phyloP scores from a whole-genome alignment of 2,797 vertebrate species.

The Sebastes nivosus region DNA sequence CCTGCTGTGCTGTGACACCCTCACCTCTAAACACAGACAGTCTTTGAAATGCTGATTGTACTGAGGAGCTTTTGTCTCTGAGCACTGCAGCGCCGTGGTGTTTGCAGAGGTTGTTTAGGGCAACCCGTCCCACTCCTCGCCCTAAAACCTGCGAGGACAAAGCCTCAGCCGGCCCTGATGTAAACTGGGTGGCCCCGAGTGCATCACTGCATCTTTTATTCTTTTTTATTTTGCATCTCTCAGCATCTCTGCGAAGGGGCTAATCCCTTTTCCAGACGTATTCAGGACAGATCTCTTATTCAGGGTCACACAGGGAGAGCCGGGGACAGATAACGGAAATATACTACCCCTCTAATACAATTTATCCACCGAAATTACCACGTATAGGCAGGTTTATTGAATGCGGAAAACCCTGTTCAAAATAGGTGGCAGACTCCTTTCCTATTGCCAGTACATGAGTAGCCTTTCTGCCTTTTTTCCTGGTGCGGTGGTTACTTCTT shows the following conservation, averaged over 20 bases:
- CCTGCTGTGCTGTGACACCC: constrained; percentile 21
- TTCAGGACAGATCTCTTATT: constrained; percentile 1
- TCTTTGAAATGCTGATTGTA: constrained; percentile 55
- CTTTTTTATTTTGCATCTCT: background rate
- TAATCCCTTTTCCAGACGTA: constrained; percentile 18
- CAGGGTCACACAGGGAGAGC: background rate
- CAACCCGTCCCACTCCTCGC: constrained; percentile 19
- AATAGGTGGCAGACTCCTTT: background rate
- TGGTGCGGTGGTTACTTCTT: background rate
- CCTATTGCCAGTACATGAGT: background rate
- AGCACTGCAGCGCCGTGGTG: background rate
- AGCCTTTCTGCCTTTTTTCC: background rate
- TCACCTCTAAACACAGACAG: background rate
- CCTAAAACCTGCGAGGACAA: constrained; percentile 41
- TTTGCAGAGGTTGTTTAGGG: constrained; percentile 61
- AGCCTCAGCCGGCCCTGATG: constrained; percentile 27
- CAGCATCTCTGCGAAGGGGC: constrained; percentile 18
- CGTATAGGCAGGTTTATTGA: background rate
- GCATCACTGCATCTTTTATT: background rate
- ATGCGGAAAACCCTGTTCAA: background rate
- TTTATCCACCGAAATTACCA: background rate
- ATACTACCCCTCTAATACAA: background rate
- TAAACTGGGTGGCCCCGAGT: constrained; percentile 21
- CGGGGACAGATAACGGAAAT: background rate
- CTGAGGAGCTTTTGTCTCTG: constrained; percentile 36